Evolutionary conservation across 2,888 invertebrate genomes (phyloP).

Genomic region (Agrotis puta): DNA sequence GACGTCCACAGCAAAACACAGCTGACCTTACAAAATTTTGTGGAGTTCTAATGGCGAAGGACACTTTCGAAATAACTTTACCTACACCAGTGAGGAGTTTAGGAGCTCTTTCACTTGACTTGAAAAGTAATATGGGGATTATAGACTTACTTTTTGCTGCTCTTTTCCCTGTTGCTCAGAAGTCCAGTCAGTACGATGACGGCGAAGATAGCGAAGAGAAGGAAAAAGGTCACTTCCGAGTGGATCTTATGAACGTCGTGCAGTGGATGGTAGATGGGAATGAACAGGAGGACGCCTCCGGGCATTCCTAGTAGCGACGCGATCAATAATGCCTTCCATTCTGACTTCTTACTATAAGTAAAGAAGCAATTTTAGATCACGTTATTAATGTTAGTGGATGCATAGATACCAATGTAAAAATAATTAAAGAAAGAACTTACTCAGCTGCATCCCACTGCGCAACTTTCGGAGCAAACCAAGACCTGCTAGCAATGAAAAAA

Average conservation of each 20-base stretch:
- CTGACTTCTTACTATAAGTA: slow-evolving; percentile 72
- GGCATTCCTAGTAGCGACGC: slow-evolving; percentile 93
- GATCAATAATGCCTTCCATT: slow-evolving; percentile 86
- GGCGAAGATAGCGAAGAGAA: slow-evolving; percentile 92
- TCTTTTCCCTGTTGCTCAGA: slow-evolving; percentile 81
- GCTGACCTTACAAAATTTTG: background rate
- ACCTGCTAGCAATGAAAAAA: slow-evolving; percentile 92
- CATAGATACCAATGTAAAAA: background rate
- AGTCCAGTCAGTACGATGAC: slow-evolving; percentile 92
- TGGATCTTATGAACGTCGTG: slow-evolving; percentile 93
- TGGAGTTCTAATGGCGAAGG: too few relatives aligned
- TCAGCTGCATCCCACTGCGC: slow-evolving; percentile 91
- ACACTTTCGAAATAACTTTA: too few relatives aligned
- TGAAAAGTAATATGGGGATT: background rate
- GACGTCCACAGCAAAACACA: background rate
- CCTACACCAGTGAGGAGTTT: background rate
- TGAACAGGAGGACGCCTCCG: slow-evolving; percentile 93
- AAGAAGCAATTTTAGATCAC: slow-evolving; percentile 5
- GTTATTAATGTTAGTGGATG: background rate
- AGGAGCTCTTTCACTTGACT: background rate
- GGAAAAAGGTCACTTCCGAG: slow-evolving; percentile 93
- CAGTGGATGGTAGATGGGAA: slow-evolving; percentile 94
- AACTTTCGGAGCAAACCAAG: slow-evolving; percentile 87
- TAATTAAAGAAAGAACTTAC: slow-evolving; percentile 74
- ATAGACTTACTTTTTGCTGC: slow-evolving; percentile 74